A percentile compares a stretch with the other conserved stretches of the same genome.
Conservation (phyloP, 2,113 vertebrate species). For the Pao palembangensis region DNA sequence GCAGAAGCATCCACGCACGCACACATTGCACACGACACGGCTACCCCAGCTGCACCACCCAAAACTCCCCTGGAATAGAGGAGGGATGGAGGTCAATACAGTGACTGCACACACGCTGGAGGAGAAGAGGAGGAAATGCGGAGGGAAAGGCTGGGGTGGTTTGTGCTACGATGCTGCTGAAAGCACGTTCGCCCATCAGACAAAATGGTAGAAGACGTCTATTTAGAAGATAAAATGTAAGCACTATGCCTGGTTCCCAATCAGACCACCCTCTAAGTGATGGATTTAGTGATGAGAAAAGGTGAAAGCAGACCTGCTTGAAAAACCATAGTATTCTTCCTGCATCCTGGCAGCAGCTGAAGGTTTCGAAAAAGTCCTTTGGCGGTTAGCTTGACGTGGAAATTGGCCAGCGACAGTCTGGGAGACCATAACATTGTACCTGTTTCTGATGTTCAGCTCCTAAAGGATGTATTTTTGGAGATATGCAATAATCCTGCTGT, state of each 20-base stretch:
- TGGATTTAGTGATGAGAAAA: background rate
- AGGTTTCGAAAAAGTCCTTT: conserved; percentile 90
- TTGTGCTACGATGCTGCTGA: too few species aligned
- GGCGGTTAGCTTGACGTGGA: conserved; percentile 88
- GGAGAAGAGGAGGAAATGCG: background rate
- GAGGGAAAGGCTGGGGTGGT: too few species aligned
- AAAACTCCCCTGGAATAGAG: conserved; percentile 17
- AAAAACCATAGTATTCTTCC: conserved; percentile 85
- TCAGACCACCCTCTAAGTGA: background rate
- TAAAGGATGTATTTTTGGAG: background rate
- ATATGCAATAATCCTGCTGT: too few species aligned
- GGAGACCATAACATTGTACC: conserved; percentile 87
- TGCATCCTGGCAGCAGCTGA: conserved; percentile 82
- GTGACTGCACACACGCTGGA: conserved; percentile 32
- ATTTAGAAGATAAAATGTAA: too few species aligned
- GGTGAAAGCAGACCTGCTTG: conserved; percentile 82
- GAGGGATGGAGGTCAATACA: conserved; percentile 18
- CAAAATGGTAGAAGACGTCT: too few species aligned
- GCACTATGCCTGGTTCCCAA: too few species aligned
- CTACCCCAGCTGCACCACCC: background rate
- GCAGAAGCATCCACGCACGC: conserved; percentile 20
- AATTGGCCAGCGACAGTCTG: conserved; percentile 88
- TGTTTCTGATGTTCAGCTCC: background rate
- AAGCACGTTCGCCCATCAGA: too few species aligned
- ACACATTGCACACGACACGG: conserved; percentile 1